Base-by-base conservation (phyloP, 2,888 invertebrate species). In the Mayetiola destructor region DNA sequence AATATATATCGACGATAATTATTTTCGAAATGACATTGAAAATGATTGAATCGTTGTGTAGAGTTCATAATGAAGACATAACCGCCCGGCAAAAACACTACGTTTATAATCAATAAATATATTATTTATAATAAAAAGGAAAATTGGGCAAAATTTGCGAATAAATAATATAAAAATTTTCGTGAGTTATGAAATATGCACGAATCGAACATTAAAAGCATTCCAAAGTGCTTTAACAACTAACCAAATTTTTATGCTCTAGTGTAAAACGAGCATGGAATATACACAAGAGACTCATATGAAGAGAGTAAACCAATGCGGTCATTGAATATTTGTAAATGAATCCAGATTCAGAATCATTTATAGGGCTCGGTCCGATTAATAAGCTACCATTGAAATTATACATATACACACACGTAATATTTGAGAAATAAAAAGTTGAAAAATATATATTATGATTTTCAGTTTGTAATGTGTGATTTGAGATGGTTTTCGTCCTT, bases 11-110 rank as follows among this genome's bases (percentile, higher is more conserved):
- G 48, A 23, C 48, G 27, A 16, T 48, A 48, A 48, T 48, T 48
- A 48, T 48, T n/a, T 27, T 48, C 27, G 42, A 48, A 48, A 48
- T 27, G 27, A 48, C 48, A 12, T 27, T n/a, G 23, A 48, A 27
- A 48, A 48, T 48, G 27, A 48, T 23, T 42, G 23, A 16, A 48
- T n/a, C n/a, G n/a, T n/a, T n/a, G n/a, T n/a, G 27, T 23, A 16
- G 27, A 48, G 48, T 48, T n/a, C 48, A 48, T 48, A 48, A 48
- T 48, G 27, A 48, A 48, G 48, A 48, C 48, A 48, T 48, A 48
- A 48, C 27, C 27, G 27, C 16, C 3, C 42, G n/a, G 3, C 12
- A 4, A 3, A 16, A n/a, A n/a, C n/a, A n/a, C n/a, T n/a, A n/a
- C n/a, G n/a, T n/a, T n/a, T n/a, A n/a, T n/a, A n/a, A n/a, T n/a